Evolutionary conservation across 2,888 invertebrate genomes (phyloP).

Genomic region (Orthosia gracilis): DNA sequence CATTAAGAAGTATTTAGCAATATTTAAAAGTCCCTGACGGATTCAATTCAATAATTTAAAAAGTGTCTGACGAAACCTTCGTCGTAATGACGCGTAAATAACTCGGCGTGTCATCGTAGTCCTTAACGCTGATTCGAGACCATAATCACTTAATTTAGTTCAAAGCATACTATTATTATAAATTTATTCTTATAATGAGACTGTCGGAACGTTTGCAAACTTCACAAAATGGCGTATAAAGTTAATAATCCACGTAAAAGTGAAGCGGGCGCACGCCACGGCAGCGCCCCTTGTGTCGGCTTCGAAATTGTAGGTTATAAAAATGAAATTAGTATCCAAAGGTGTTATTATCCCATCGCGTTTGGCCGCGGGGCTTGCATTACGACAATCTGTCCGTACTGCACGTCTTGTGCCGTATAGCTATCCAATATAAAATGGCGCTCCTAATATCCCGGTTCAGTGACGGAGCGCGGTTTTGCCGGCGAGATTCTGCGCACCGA

Average conservation of each 20-base stretch:
- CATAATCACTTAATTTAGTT: constrained; percentile 90
- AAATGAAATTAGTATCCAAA: constrained; percentile 91
- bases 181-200: constrained; percentile 89
- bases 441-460: constrained; percentile 91
- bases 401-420: constrained; percentile 91
- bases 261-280: constrained; percentile 88
- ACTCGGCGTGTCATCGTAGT: constrained; percentile 86
- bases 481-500: constrained; percentile 89
- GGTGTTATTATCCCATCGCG: constrained; percentile 91
- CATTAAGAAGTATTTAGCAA: constrained; percentile 69
- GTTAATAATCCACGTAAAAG: constrained; percentile 90
- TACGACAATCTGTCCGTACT: constrained; percentile 91
- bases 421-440: constrained; percentile 91
- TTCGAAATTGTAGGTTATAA: constrained; percentile 91
- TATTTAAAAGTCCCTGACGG: constrained; percentile 73
- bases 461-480: constrained; percentile 87
- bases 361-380: constrained; percentile 91
- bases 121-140: constrained; percentile 86
- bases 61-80: constrained; percentile 74
- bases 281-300: constrained; percentile 91
- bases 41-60: constrained; percentile 73
- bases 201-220: constrained; percentile 89
- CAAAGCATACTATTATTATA: constrained; percentile 88
- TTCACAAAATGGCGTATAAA: constrained; percentile 91
- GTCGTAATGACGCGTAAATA: constrained; percentile 82